Evolutionary conservation across 2,888 invertebrate species (phyloP).

Genomic region (Actias luna): DNA sequence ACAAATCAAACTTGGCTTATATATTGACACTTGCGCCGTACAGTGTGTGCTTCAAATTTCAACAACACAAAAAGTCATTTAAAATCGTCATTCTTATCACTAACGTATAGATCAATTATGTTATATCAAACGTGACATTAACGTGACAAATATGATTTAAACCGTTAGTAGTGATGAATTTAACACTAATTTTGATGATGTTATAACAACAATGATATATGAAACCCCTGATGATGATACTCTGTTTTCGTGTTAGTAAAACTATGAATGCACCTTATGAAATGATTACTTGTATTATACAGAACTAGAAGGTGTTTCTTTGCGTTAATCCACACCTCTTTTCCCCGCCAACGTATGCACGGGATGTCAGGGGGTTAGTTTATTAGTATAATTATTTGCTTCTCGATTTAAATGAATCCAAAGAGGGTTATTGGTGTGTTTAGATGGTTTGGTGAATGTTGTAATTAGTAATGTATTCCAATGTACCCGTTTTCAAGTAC

Average conservation of each 20-base stretch:
- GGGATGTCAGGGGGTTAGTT: conserved; percentile 60
- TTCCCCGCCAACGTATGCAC: conserved; percentile 62
- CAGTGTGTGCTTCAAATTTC: too few species aligned
- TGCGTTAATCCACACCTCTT: conserved; percentile 51
- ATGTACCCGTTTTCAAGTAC: not conserved
- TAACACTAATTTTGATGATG: not conserved
- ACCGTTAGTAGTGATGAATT: too few species aligned
- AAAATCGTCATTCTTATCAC: too few species aligned
- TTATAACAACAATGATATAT: not conserved
- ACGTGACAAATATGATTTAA: too few species aligned
- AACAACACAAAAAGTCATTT: too few species aligned
- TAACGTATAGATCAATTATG: too few species aligned
- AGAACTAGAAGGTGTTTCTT: not conserved
- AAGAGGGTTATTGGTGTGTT: not conserved
- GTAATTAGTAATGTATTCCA: too few species aligned
- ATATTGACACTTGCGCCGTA: too few species aligned
- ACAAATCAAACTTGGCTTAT: too few species aligned
- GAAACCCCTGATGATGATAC: not conserved
- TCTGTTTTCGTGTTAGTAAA: not conserved
- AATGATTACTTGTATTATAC: not conserved
- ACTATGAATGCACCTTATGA: not conserved
- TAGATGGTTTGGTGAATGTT: conserved; percentile 4
- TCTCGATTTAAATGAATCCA: not conserved
- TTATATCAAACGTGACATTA: too few species aligned
- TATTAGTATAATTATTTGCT: conserved; percentile 50